Conservation (phyloP, 2,113 vertebrate species). For the Aldabrachelys gigantea region DNA sequence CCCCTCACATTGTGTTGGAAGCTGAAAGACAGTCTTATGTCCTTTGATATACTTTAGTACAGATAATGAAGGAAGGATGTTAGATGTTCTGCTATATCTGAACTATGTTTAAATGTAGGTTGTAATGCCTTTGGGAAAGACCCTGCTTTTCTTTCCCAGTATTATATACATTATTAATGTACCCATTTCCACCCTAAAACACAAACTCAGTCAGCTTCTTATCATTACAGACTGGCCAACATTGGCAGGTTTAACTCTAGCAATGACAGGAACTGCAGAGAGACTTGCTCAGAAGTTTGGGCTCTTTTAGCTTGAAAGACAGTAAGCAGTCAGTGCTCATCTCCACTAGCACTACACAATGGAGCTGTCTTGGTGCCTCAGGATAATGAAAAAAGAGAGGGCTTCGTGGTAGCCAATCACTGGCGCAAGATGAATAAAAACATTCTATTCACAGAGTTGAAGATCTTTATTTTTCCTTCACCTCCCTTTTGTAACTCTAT, state of each 20-base stretch:
- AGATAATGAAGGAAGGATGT: neutral
- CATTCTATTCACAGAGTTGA: rapidly evolving
- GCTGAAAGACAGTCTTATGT: neutral
- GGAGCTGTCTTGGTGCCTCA: neutral
- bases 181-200: neutral
- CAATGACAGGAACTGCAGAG: neutral
- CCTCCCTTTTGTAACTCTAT: neutral
- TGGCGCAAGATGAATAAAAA: neutral
- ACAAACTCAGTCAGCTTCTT: too few relatives aligned
- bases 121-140: too few relatives aligned
- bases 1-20: neutral
- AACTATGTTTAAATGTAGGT: neutral
- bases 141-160: neutral
- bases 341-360: neutral
- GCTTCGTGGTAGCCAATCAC: neutral
- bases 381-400: neutral
- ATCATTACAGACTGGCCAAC: neutral
- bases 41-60: neutral
- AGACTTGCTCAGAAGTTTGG: neutral
- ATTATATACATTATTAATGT: neutral
- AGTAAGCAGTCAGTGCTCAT: neutral
- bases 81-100: neutral
- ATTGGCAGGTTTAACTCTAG: neutral
- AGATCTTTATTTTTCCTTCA: neutral
- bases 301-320: neutral